Evolutionary conservation across 2,888 invertebrate genomes (phyloP).

Genomic region (Crocallis elinguaria): DNA sequence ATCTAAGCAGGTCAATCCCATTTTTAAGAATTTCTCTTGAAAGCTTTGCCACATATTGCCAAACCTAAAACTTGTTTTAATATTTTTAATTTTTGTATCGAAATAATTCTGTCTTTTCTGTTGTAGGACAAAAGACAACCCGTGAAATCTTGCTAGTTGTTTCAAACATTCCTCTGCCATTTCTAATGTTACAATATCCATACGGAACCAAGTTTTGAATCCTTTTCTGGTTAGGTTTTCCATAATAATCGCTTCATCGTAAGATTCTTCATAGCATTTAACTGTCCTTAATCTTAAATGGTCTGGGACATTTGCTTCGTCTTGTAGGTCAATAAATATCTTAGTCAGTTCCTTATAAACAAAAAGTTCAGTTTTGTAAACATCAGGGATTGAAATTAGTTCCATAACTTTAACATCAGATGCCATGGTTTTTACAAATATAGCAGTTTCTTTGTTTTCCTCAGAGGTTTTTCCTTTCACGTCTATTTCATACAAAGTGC

Average conservation of each 20-base stretch:
- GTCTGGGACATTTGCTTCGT: constrained; percentile 48
- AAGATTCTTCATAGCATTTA: constrained; percentile 51
- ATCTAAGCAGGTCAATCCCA: constrained; percentile 39
- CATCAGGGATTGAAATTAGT: constrained; percentile 37
- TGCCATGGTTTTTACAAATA: constrained; percentile 57
- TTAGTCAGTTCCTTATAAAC: constrained; percentile 54
- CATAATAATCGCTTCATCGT: constrained; percentile 51
- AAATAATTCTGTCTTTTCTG: constrained; percentile 50
- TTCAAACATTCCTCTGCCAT: constrained; percentile 55
- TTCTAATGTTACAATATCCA: constrained; percentile 51
- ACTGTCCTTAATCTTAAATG: constrained; percentile 52
- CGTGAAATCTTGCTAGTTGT: constrained; percentile 65
- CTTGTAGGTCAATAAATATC: constrained; percentile 53
- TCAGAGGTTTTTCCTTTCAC: constrained; percentile 51
- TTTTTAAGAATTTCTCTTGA: constrained; percentile 37
- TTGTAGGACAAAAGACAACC: constrained; percentile 54
- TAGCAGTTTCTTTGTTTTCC: constrained; percentile 49
- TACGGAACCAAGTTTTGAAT: constrained; percentile 49
- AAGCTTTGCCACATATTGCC: constrained; percentile 43
- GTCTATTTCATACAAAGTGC: constrained; percentile 50
- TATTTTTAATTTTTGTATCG: constrained; percentile 42
- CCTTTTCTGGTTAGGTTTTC: constrained; percentile 58
- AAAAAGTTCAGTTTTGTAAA: constrained; percentile 50
- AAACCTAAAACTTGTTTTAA: constrained; percentile 37
- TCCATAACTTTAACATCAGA: constrained; percentile 33